Percentiles rank a stretch among this genome's conserved stretches.
Conservation (phyloP, 2,888 invertebrate genomes). For the Xylota sylvarum region DNA sequence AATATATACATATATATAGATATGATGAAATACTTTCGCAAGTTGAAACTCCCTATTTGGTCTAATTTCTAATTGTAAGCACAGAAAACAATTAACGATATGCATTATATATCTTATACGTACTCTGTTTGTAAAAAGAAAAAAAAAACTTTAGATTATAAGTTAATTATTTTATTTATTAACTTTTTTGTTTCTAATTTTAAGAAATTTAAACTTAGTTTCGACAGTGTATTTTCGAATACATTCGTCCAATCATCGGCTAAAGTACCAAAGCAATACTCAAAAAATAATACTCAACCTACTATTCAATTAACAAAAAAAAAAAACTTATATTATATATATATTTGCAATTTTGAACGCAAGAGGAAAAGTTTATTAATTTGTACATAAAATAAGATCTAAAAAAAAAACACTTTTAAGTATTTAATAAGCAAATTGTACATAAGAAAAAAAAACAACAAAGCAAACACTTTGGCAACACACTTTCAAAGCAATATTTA, state of each 20-base stretch:
- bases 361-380: slow-evolving; percentile 49
- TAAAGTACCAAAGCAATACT: slow-evolving; percentile 85
- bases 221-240: slow-evolving; percentile 42
- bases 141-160: slow-evolving; percentile 49
- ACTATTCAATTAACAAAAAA: slow-evolving; percentile 77
- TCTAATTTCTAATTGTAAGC: slow-evolving; percentile 73
- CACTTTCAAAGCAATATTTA: slow-evolving; percentile 76
- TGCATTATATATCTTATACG: slow-evolving; percentile 18
- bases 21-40: slow-evolving; percentile 49
- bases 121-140: slow-evolving; percentile 57
- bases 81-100: slow-evolving; percentile 48
- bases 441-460: slow-evolving; percentile 51
- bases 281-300: slow-evolving; percentile 79
- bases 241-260: slow-evolving; percentile 81
- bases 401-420: slow-evolving; percentile 32
- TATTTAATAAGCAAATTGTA: slow-evolving; percentile 52
- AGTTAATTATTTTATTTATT: slow-evolving; percentile 36
- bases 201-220: slow-evolving; percentile 68
- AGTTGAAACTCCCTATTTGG: slow-evolving; percentile 73
- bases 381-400: slow-evolving; percentile 61
- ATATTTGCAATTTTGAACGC: slow-evolving; percentile 64
- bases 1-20: slow-evolving; percentile 28
- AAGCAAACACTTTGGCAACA: slow-evolving; percentile 67
- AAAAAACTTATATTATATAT: slow-evolving; percentile 44
- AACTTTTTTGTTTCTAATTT: slow-evolving; percentile 42